Evolutionary conservation across 2,797 vertebrate species (phyloP).

Genomic region (Champsocephalus esox): DNA sequence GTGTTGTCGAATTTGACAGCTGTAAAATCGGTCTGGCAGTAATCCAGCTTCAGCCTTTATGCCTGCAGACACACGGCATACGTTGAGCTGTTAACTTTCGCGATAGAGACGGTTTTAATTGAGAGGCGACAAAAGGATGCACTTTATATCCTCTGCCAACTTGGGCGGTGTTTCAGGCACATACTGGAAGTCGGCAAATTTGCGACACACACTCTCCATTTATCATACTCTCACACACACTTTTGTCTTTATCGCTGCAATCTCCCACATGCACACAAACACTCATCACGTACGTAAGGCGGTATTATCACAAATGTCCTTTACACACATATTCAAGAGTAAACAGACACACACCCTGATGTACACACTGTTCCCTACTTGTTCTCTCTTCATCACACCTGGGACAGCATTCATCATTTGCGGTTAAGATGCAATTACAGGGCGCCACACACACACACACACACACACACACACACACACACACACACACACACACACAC

Average conservation of each 20-base stretch:
- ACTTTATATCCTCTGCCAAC: too few species aligned
- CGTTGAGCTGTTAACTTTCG: neutral
- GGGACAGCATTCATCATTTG: slow-evolving; percentile 75
- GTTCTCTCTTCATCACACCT: slow-evolving; percentile 28
- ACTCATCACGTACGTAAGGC: neutral
- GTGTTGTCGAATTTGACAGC: neutral
- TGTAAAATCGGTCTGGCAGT: neutral
- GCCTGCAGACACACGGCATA: neutral
- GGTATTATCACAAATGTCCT: neutral
- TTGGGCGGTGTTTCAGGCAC: too few species aligned
- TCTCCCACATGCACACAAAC: neutral
- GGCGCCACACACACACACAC: slow-evolving; percentile 25
- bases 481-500: too few species aligned
- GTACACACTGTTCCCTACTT: too few species aligned
- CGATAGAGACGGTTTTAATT: too few species aligned
- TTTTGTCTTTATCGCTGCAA: neutral
- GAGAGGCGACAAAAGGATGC: too few species aligned
- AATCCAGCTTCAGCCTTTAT: neutral
- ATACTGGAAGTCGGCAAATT: too few species aligned
- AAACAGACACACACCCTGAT: slow-evolving; percentile 1
- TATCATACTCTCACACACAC: neutral
- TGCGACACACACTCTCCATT: neutral
- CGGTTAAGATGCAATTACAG: slow-evolving; percentile 76
- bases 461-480: neutral
- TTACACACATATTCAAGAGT: neutral